These are phyloP conservation scores for Tyria jacobaeae DNA, from an alignment of 2,888 invertebrate species.

Conservation along the genomic window DNA sequence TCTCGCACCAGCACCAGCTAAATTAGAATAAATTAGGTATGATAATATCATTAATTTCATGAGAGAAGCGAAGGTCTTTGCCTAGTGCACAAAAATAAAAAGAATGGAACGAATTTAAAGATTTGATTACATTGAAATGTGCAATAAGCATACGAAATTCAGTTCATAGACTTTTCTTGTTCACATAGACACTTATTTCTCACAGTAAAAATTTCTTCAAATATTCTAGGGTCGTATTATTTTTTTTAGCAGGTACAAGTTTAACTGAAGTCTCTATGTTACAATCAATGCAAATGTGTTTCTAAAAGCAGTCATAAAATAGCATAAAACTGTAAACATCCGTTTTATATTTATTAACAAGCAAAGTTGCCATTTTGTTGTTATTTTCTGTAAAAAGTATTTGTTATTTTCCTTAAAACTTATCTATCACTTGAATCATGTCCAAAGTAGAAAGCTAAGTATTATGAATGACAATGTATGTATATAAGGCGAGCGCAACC, in stretches of 20 bases:
- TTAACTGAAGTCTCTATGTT: background rate
- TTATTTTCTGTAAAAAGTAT: background rate
- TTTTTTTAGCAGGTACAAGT: too few relatives aligned
- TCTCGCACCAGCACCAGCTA: too few relatives aligned
- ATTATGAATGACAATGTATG: background rate
- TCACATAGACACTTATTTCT: background rate
- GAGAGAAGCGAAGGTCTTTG: background rate
- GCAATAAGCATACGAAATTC: too few relatives aligned
- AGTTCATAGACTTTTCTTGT: too few relatives aligned
- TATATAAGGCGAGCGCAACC: background rate
- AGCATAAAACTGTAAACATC: constrained; percentile 33
- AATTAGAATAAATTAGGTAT: constrained; percentile 2
- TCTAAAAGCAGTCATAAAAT: constrained; percentile 35
- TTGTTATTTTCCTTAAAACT: background rate
- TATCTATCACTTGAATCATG: constrained; percentile 25
- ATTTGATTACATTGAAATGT: too few relatives aligned
- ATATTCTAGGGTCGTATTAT: too few relatives aligned
- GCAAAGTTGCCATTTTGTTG: constrained; percentile 30
- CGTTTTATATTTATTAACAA: constrained; percentile 37
- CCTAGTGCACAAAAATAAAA: too few relatives aligned
- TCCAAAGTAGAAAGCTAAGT: constrained; percentile 24
- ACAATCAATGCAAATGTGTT: constrained; percentile 1
- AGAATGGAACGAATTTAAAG: too few relatives aligned
- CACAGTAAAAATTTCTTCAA: too few relatives aligned
- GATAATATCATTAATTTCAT: background rate